Evolutionary conservation across 1,140 invertebrate species (phyloP).

Genomic region (Ooceraea biroi): DNA sequence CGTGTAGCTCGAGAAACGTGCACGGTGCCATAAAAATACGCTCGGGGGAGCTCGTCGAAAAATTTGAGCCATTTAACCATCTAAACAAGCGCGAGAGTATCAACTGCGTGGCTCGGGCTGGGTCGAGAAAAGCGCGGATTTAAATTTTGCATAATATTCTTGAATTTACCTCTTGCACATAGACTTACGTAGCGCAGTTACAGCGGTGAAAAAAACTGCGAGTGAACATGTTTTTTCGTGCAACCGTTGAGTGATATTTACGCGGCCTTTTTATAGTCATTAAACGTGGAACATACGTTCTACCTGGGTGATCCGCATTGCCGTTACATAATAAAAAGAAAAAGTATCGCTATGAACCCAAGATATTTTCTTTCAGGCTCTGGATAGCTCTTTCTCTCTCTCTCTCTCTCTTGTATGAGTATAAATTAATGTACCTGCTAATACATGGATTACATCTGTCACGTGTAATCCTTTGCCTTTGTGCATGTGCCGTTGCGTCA

Average conservation of each 20-base stretch:
- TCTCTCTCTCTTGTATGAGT: neutral
- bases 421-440: conserved; percentile 50
- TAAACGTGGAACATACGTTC: neutral
- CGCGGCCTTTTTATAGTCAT: neutral
- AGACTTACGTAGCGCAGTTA: neutral
- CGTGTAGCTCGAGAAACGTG: neutral
- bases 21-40: neutral
- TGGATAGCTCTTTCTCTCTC: neutral
- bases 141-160: conserved; percentile 21
- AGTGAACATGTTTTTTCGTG: neutral
- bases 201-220: no score
- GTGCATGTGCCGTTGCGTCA: conserved; percentile 9
- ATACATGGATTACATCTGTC: conserved; percentile 39
- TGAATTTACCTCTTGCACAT: neutral
- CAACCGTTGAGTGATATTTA: conserved; percentile 32
- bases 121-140: neutral
- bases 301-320: neutral
- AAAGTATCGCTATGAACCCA: neutral
- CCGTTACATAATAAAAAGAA: neutral
- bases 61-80: neutral
- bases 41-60: neutral
- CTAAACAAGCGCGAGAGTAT: neutral
- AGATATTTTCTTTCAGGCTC: neutral
- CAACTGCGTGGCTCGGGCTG: neutral
- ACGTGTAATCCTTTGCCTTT: conserved; percentile 30